Evolutionary conservation across 1,140 invertebrate genomes (phyloP).

Genomic region (Zaprionus ghesquierei): DNA sequence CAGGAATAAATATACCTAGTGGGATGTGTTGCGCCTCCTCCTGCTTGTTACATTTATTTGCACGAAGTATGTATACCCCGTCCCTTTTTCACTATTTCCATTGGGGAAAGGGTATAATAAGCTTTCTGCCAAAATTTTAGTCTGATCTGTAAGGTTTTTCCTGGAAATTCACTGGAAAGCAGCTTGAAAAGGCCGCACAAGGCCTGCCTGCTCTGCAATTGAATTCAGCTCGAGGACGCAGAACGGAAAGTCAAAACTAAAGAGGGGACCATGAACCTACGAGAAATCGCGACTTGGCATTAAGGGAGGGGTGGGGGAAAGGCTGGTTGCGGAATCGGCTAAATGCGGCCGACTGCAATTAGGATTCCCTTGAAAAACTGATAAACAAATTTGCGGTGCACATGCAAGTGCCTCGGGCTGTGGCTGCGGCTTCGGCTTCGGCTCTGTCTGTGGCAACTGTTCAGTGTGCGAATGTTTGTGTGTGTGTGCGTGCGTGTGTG

Average conservation of each 20-base stretch:
- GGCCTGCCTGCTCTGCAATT: background rate
- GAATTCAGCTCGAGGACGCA: background rate
- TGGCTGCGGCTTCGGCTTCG: background rate
- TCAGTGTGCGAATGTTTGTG: background rate
- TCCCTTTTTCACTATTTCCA: too few relatives aligned
- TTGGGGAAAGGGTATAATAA: too few relatives aligned
- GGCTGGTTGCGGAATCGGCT: too few relatives aligned
- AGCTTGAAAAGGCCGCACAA: background rate
- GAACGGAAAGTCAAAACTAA: too few relatives aligned
- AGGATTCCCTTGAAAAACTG: constrained; percentile 18
- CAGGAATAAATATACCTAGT: too few relatives aligned
- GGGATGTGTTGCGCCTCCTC: too few relatives aligned
- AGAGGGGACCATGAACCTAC: background rate
- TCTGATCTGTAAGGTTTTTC: background rate
- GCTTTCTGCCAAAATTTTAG: too few relatives aligned
- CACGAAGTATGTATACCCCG: too few relatives aligned
- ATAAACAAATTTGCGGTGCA: constrained; percentile 15
- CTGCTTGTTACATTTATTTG: too few relatives aligned
- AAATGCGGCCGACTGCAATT: constrained; percentile 10
- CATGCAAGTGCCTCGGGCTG: background rate
- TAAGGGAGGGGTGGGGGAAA: background rate
- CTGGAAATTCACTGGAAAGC: background rate
- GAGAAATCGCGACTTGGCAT: background rate
- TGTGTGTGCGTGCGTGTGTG: background rate
- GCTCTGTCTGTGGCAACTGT: background rate